Base-by-base conservation (phyloP, 2,113 vertebrate genomes). In the Datnioides undecimradiatus region DNA sequence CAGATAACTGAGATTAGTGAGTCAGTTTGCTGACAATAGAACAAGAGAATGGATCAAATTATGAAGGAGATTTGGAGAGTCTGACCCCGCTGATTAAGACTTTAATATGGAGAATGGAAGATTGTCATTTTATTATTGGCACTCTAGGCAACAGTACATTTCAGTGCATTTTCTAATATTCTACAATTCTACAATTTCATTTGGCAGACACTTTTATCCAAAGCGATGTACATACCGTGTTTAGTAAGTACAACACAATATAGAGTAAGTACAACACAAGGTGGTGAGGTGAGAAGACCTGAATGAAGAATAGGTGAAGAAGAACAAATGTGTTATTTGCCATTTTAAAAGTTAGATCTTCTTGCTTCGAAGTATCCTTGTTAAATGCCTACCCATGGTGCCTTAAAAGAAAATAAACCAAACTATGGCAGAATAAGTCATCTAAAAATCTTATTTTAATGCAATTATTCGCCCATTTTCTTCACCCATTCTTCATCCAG, bases 221-320 rank as follows among this genome's bases (percentile, higher is more conserved):
- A n/a, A n/a, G n/a, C n/a, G n/a, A n/a, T n/a, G n/a, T n/a, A n/a
- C n/a, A n/a, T n/a, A n/a, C n/a, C n/a, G n/a, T n/a, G n/a, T n/a
- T n/a, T n/a, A n/a, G n/a, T n/a, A n/a, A n/a, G n/a, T n/a, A n/a
- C n/a, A n/a, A n/a, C n/a, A n/a, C n/a, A n/a, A n/a, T n/a, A n/a
- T n/a, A n/a, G n/a, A n/a, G n/a, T n/a, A n/a, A n/a, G n/a, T n/a
- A n/a, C n/a, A n/a, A n/a, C n/a, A n/a, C n/a, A n/a, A 65, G 23
- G n/a, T n/a, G n/a, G n/a, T n/a, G 25, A 59, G n/a, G 40, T 36
- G 38, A 34, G 75, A 49, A 65, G 41, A 54, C 25, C 27, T 43
- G 54, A 72, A 82, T 64, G 8, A 67, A 25, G 31, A 60, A 23
- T 12, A 6, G 21, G 33, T 54, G 25, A 29, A 43, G 21, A 27